Base-by-base conservation (phyloP, 2,888 invertebrate genomes). In the Patella depressa region DNA sequence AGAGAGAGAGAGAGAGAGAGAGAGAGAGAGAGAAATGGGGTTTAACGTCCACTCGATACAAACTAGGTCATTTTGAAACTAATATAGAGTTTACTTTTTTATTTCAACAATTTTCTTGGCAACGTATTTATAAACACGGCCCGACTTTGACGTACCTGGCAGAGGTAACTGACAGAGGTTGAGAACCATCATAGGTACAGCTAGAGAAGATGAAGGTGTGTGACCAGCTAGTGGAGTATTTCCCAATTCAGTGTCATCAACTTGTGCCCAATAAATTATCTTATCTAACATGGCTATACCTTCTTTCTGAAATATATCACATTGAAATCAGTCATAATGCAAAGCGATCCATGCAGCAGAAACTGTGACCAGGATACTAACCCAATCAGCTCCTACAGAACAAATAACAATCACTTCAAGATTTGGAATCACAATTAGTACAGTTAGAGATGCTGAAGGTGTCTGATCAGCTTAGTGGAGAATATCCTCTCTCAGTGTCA, bases 161-260 rank as follows among this genome's bases (percentile, higher is more conserved):
- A 65, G 24, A 9, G 65, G 65, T 65, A 65, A 24, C 11, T 24
- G 65, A 19, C 65, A 19, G 4, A 89, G 77, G 73, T 85, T 86
- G 53, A 89, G 81, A 5, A 88, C 75, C 86, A 89, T 88, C 89
- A 89, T 89, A 45, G 89, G 88, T 53, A 87, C 84, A 9, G 87
- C 88, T 29, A 89, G 79, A 9, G 81, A 80, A 70, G 83, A 85
- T 5, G 29, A 73, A 14, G 80, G 79, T 24, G 74, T 77, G 15
- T 73, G 73, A 0, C 88, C 88, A 12, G 82, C 79, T 34, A 88
- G 76, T 19, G 80, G 72, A 12, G 82, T 75, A 17, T 78, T 72
- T 1, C 85, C 86, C 17, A 89, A 79, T 9, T 82, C 84, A 0
- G 85, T 72, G 75, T 86, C 86, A 78, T 88, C 87, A 17, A 81